Evolutionary conservation across 2,797 vertebrate species (phyloP), one percentile per base, ranked within the genome.

Genomic region (Pseudomugil tenellus): DNA sequence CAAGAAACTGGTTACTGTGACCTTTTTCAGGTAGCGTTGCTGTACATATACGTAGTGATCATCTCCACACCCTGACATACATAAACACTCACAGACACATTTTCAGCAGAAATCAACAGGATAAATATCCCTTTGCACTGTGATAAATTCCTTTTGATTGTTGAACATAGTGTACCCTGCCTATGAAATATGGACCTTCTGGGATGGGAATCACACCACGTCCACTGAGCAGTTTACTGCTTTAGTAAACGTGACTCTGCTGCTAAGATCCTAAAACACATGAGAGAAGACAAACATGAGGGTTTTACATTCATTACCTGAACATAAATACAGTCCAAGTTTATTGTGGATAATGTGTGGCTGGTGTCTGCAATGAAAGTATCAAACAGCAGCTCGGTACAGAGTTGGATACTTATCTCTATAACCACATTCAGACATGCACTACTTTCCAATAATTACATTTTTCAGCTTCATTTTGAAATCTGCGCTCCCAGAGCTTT

Each of bases 121-220:
- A 92, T 91, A 87, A 84, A 89, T 86, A 68, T 85, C 37, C n/a
- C 37, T 28, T 52, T 82, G 67, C 65, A 34, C 81, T 67, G 53
- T 79, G 80, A 91, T 88, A 74, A 84, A 90, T 89, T 79, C 64
- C 65, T 74, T 56, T 68, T 72, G 67, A 83, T 76, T 74, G 74
- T 59, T 72, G 83, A 55, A 82, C 83, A 85, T 64, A 64, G 74
- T 76, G 85, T 75, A 63, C 73, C 74, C 76, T 70, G 84, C 77
- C 71, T 59, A 77, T 90, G 86, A 91, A 89, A 88, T 90, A 89
- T 81, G 77, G 77, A 64, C 70, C 55, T n/a, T 23, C 21, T 66
- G 76, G 71, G 78, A 84, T 43, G 60, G n/a, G 48, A 83, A 68
- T 83, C 76, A 65, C 81, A 68, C 75, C 49, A 74, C 11, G 59